phyloP scores from a whole-genome alignment of 2,888 invertebrate genomes.

The Acanthosepion lycidas region DNA sequence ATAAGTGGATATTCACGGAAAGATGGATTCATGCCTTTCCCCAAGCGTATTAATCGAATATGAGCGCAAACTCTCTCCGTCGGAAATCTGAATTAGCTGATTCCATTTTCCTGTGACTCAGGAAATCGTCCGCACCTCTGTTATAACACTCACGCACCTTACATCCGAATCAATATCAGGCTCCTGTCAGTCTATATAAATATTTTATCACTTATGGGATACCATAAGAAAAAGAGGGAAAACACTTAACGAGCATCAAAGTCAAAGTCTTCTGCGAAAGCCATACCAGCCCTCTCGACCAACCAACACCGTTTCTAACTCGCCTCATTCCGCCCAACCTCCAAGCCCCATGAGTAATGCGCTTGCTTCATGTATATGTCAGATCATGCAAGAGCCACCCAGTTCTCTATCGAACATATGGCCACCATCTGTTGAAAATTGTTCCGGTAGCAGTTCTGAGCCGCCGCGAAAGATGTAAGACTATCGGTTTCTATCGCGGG shows the following conservation, averaged over 20 bases:
- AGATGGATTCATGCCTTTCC: too few relatives aligned
- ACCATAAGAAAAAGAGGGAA: neutral
- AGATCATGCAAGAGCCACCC: neutral
- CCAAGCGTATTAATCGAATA: too few relatives aligned
- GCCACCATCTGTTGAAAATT: neutral
- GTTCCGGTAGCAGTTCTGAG: neutral
- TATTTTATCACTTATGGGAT: neutral
- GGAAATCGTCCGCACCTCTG: too few relatives aligned
- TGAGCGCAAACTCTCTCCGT: too few relatives aligned
- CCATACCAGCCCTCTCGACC: neutral
- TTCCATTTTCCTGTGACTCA: too few relatives aligned
- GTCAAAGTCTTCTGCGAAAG: neutral
- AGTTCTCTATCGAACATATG: neutral
- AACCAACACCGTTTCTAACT: neutral
- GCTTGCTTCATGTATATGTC: slow-evolving; percentile 2
- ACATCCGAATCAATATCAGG: neutral
- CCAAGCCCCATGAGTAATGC: neutral
- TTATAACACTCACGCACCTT: neutral
- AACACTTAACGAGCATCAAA: neutral
- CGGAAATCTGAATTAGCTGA: too few relatives aligned
- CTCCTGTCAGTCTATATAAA: neutral
- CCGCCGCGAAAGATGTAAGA: neutral
- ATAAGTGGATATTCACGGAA: too few relatives aligned
- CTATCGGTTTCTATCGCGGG: neutral
- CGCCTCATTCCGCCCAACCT: neutral